These are phyloP conservation scores for Dynastes grantii DNA, from an alignment of 2,888 invertebrate genomes.

Conservation along the genomic window DNA sequence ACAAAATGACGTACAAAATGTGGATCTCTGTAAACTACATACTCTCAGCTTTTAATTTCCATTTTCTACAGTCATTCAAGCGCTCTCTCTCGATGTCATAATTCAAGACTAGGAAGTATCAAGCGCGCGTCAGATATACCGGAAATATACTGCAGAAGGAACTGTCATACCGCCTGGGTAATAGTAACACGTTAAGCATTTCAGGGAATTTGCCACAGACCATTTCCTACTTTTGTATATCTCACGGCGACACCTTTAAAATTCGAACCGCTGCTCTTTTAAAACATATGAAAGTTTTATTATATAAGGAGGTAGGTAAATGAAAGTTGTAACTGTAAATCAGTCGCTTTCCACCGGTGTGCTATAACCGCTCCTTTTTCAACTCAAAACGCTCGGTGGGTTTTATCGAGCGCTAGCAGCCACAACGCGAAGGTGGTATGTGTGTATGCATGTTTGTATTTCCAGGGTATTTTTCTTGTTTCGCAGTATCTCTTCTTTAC, in stretches of 20 bases:
- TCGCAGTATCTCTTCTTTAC: not conserved
- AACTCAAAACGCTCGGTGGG: conserved; percentile 1
- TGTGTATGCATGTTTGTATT: not conserved
- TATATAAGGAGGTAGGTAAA: conserved; percentile 43
- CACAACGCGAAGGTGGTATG: not conserved
- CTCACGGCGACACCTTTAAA: conserved; percentile 17
- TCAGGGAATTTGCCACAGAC: not conserved
- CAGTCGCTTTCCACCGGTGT: conserved; percentile 41
- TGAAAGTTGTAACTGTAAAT: conserved; percentile 47
- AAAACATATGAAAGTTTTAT: conserved; percentile 48
- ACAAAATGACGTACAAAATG: too few relatives aligned
- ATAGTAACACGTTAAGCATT: conserved; percentile 1
- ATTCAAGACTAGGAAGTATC: not conserved
- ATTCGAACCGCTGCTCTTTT: conserved; percentile 39
- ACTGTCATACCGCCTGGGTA: not conserved
- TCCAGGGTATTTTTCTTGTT: not conserved
- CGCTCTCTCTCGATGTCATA: not conserved
- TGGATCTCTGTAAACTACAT: too few relatives aligned
- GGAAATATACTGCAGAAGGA: not conserved
- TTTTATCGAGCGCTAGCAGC: conserved; percentile 1
- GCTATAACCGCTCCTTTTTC: conserved; percentile 9
- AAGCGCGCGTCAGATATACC: not conserved
- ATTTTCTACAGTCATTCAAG: not conserved
- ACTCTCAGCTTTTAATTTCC: not conserved
- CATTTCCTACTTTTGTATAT: not conserved